phyloP scores from a whole-genome alignment of 2,113 vertebrate species.

The Fregetta grallaria region DNA sequence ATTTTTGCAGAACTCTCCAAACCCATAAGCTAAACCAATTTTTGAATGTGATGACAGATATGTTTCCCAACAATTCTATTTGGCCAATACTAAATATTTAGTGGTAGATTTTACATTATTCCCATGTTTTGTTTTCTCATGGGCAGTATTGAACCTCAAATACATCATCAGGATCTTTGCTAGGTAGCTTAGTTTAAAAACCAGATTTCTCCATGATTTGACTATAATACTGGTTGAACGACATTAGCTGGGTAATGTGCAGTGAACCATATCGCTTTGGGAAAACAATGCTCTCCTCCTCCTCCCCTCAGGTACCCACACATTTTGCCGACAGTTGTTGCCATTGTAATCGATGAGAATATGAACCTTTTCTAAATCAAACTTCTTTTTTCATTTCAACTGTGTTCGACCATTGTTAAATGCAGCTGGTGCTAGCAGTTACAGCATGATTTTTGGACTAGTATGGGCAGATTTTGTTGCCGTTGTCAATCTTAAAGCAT shows the following conservation, averaged over 20 bases:
- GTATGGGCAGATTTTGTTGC: not conserved
- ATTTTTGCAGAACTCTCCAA: not conserved
- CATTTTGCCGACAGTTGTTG: not conserved
- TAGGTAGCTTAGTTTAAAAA: slow-evolving; percentile 17
- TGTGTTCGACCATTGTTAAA: not conserved
- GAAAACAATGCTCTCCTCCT: not conserved
- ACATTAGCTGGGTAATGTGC: not conserved
- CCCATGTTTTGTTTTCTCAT: slow-evolving; percentile 20
- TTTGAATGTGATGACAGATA: slow-evolving; percentile 42
- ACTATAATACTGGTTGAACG: not conserved
- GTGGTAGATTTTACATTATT: slow-evolving; percentile 29
- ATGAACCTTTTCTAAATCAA: not conserved
- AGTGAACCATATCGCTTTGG: not conserved
- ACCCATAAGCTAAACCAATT: slow-evolving; percentile 9
- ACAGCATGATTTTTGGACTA: not conserved
- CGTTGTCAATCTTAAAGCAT: not conserved
- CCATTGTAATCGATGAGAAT: not conserved
- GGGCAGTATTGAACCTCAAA: not conserved
- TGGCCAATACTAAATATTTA: not conserved
- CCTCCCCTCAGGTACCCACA: not conserved
- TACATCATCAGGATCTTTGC: not conserved
- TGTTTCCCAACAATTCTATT: not conserved
- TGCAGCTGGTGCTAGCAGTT: not conserved
- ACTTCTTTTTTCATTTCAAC: not conserved
- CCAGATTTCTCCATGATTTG: not conserved